Percentiles rank a stretch among this genome's conserved stretches.
Evolutionary conservation across 2,888 invertebrate genomes (phyloP).

Genomic region (Ochropleura leucogaster): DNA sequence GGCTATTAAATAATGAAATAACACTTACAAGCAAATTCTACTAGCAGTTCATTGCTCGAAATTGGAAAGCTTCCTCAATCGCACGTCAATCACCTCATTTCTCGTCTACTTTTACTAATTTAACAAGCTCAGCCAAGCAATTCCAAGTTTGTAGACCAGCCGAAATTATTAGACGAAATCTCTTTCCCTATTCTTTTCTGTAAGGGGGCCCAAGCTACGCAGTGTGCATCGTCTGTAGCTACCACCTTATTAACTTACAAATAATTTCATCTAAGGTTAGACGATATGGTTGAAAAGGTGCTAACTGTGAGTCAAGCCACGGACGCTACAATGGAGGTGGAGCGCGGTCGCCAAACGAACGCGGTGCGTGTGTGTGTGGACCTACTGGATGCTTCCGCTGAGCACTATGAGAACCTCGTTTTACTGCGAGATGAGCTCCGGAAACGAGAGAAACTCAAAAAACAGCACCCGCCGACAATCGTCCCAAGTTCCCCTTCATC

Average conservation of each 20-base stretch:
- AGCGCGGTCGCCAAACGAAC: slow-evolving; percentile 77
- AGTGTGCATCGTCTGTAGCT: neutral
- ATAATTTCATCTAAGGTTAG: slow-evolving; percentile 66
- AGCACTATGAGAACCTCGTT: slow-evolving; percentile 84
- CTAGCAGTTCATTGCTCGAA: neutral
- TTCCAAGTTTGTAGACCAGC: neutral
- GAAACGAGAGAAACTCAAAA: slow-evolving; percentile 67
- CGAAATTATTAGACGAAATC: neutral
- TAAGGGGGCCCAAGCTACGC: neutral
- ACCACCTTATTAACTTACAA: neutral
- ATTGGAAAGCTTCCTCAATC: neutral
- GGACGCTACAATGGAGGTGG: slow-evolving; percentile 78
- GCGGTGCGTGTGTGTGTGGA: slow-evolving; percentile 79
- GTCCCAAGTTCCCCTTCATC: slow-evolving; percentile 74
- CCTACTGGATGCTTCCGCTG: slow-evolving; percentile 81
- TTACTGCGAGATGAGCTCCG: slow-evolving; percentile 82
- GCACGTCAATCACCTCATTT: too few species aligned
- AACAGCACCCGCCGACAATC: slow-evolving; percentile 79
- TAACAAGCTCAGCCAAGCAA: too few species aligned
- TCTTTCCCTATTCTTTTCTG: neutral
- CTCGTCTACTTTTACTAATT: neutral
- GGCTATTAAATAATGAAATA: neutral
- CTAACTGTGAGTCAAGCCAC: slow-evolving; percentile 79
- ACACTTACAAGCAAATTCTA: neutral
- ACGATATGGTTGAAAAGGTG: slow-evolving; percentile 84